These are phyloP conservation scores for Malacosoma neustria DNA, from an alignment of 2,888 invertebrate genomes.

Conservation along the genomic window DNA sequence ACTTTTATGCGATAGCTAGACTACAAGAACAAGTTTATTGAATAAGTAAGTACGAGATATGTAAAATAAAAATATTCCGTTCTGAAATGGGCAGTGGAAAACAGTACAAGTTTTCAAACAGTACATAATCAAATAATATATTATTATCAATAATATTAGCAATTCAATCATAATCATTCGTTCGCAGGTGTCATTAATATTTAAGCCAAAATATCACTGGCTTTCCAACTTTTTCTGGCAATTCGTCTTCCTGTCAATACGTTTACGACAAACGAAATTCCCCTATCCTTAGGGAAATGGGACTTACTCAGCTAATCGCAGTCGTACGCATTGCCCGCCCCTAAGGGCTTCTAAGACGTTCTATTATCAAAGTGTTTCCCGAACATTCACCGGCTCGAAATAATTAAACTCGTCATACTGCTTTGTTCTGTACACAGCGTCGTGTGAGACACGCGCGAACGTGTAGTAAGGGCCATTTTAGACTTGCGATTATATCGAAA, in stretches of 20 bases:
- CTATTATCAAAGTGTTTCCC: constrained; percentile 29
- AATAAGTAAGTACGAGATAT: too few species aligned
- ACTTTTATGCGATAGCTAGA: too few species aligned
- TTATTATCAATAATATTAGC: too few species aligned
- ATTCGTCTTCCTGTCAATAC: neutral
- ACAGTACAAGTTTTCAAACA: too few species aligned
- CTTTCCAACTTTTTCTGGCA: neutral
- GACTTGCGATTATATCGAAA: constrained; percentile 8
- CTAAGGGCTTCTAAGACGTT: constrained; percentile 16
- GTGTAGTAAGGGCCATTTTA: constrained; percentile 11
- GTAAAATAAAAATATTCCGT: too few species aligned
- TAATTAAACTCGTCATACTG: constrained; percentile 52
- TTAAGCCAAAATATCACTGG: too few species aligned
- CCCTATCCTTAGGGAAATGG: neutral
- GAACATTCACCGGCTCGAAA: constrained; percentile 34
- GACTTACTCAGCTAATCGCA: neutral
- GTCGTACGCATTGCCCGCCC: constrained; percentile 3
- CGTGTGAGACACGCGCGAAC: constrained; percentile 37
- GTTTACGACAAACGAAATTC: neutral
- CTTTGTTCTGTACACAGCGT: constrained; percentile 29
- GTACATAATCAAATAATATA: too few species aligned
- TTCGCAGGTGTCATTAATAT: too few species aligned
- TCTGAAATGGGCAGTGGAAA: too few species aligned
- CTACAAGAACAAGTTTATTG: too few species aligned
- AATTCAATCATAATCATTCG: too few species aligned